Evolutionary conservation across 2,888 invertebrate genomes (phyloP).

Genomic region (Cotesia congregata): DNA sequence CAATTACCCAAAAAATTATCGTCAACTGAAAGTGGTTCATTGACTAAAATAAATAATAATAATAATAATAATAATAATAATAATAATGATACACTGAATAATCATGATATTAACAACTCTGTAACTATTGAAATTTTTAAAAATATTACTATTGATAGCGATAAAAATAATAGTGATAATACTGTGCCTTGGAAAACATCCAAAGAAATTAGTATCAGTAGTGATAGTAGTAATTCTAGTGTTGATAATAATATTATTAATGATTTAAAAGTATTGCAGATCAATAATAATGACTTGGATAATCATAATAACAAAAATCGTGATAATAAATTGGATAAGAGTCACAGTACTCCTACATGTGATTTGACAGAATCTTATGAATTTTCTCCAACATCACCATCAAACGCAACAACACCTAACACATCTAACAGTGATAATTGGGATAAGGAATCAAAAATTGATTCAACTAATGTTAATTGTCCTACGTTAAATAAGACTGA

Average conservation of each 20-base stretch:
- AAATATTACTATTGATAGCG: conserved; percentile 50
- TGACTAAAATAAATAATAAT: conserved; percentile 27
- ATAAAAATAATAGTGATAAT: conserved; percentile 43
- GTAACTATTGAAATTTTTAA: conserved; percentile 29
- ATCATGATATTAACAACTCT: no score
- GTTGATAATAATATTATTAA: conserved; percentile 48
- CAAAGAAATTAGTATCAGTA: conserved; percentile 33
- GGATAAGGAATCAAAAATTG: conserved; percentile 38
- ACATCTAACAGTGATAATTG: neutral
- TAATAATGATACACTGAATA: conserved; percentile 39
- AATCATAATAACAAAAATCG: neutral
- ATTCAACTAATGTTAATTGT: conserved; percentile 41
- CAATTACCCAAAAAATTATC: conserved; percentile 61
- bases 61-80: conserved; percentile 46
- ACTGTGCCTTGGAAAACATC: conserved; percentile 49
- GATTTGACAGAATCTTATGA: no score
- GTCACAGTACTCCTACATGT: neutral
- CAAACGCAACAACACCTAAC: neutral
- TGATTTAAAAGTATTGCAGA: conserved; percentile 73
- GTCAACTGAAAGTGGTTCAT: conserved; percentile 38
- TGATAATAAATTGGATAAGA: no score
- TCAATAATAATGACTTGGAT: neutral
- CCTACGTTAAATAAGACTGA: neutral
- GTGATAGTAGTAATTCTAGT: conserved; percentile 31
- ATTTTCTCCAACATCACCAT: neutral